Percentiles rank a stretch among this genome's conserved stretches.
Evolutionary conservation across 2,113 vertebrate species (phyloP).

Genomic region (Periophthalmus modestus): DNA sequence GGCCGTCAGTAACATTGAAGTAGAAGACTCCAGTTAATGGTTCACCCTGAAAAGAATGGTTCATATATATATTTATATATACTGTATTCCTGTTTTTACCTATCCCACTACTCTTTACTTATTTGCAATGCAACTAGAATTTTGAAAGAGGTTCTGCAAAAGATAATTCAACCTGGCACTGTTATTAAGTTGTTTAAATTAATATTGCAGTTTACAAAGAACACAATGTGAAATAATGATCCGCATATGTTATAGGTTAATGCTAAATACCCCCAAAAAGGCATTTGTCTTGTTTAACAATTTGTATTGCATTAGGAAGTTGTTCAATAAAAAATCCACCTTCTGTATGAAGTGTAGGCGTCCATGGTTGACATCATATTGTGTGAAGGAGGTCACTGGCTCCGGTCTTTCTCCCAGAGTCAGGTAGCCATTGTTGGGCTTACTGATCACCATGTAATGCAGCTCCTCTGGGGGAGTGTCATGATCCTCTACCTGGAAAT

Average conservation of each 20-base stretch:
- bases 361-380: conserved; percentile 82
- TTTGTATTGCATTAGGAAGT: background rate
- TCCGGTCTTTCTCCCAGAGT: conserved; percentile 74
- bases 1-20: conserved; percentile 87
- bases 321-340: conserved; percentile 32
- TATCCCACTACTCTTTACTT: too few relatives aligned
- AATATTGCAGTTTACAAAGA: too few relatives aligned
- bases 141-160: too few relatives aligned
- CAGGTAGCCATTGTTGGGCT: conserved; percentile 85
- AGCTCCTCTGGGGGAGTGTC: conserved; percentile 85
- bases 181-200: too few relatives aligned
- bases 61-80: too few relatives aligned
- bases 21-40: conserved; percentile 84
- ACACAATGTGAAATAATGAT: too few relatives aligned
- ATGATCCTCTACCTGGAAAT: conserved; percentile 78
- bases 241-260: too few relatives aligned
- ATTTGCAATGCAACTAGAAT: too few relatives aligned
- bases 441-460: conserved; percentile 80
- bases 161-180: too few relatives aligned
- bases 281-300: too few relatives aligned
- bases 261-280: too few relatives aligned
- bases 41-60: conserved; percentile 67
- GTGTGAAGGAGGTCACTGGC: conserved; percentile 83
- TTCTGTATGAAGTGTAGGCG: conserved; percentile 85
- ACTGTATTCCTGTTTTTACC: too few relatives aligned